phyloP scores from a whole-genome alignment of 2,797 vertebrate species.

The Mus minutoides region DNA sequence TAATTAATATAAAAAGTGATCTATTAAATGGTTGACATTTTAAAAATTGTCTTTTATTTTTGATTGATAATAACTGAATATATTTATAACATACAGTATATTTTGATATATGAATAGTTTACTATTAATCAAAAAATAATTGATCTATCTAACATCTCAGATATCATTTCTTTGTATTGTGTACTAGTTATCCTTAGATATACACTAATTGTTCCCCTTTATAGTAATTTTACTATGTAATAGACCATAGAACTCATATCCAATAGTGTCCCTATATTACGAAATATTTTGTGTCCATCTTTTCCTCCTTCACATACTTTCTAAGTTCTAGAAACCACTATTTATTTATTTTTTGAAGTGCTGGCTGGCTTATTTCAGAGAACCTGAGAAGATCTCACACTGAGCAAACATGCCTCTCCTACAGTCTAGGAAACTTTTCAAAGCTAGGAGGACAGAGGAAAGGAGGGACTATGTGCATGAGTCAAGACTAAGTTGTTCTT shows the following conservation, averaged over 20 bases:
- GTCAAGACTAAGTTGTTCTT: no score
- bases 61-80: background rate
- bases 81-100: background rate
- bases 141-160: background rate
- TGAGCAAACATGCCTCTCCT: no score
- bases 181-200: background rate
- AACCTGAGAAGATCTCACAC: no score
- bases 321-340: background rate
- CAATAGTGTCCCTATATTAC: background rate
- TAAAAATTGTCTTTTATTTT: background rate
- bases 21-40: background rate
- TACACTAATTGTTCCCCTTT: background rate
- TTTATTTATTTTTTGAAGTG: background rate
- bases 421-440: no score
- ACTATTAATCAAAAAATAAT: background rate
- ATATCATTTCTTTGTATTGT: background rate
- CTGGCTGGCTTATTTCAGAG: no score
- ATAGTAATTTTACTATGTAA: background rate
- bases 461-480: no score
- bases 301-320: background rate
- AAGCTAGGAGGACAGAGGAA: no score
- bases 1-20: background rate
- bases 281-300: background rate
- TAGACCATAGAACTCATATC: background rate
- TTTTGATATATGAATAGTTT: background rate